Percentiles rank a stretch among this genome's conserved stretches.
phyloP scores from a whole-genome alignment of 2,888 invertebrate genomes.

The Alentia gelatinosa region DNA sequence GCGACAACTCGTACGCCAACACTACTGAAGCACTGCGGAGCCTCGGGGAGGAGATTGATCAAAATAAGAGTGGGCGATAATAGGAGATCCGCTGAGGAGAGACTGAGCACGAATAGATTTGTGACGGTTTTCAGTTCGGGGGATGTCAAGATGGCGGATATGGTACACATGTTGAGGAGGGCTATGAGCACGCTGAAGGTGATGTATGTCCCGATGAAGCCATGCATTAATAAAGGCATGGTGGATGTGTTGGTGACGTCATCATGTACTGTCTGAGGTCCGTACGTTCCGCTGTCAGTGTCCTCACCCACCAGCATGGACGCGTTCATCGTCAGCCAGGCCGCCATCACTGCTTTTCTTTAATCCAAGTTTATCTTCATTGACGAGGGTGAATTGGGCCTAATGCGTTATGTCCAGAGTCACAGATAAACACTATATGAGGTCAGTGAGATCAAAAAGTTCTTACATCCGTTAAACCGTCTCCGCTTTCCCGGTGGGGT shows the following conservation, averaged over 20 bases:
- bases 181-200: not conserved
- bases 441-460: no score
- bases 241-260: not conserved
- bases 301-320: not conserved
- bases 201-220: not conserved
- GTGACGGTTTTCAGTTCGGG: slow-evolving; percentile 36
- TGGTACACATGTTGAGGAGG: not conserved
- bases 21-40: not conserved
- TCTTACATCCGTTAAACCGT: no score
- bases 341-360: no score
- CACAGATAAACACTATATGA: no score
- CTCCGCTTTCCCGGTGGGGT: no score
- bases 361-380: no score
- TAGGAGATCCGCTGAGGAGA: not conserved
- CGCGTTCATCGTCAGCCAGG: not conserved
- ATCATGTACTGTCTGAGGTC: not conserved
- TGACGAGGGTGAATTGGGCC: no score
- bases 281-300: not conserved
- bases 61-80: not conserved
- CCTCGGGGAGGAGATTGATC: not conserved
- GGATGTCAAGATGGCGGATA: not conserved
- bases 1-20: not conserved
- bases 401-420: no score
- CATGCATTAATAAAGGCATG: not conserved
- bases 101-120: slow-evolving; percentile 24